A percentile compares a stretch with the other conserved stretches of the same genome.
Evolutionary conservation across 2,888 invertebrate species (phyloP).

Genomic region (Acleris cristana): DNA sequence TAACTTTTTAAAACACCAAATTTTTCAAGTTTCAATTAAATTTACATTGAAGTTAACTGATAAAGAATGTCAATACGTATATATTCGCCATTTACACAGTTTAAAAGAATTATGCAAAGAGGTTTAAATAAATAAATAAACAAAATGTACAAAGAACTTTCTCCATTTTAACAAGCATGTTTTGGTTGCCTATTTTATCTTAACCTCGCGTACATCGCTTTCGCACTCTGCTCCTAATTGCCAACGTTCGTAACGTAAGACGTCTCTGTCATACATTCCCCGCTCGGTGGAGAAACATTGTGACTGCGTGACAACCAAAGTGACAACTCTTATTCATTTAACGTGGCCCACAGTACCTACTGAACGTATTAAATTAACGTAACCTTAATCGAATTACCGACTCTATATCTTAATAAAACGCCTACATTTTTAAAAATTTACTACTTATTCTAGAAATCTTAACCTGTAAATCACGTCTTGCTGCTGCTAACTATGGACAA

Average conservation of each 20-base stretch:
- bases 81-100: no score
- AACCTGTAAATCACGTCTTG: not conserved
- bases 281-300: conserved; percentile 10
- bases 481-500: not conserved
- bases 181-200: conserved; percentile 6
- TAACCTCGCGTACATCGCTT: not conserved
- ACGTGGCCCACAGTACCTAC: not conserved
- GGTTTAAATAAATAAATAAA: not conserved
- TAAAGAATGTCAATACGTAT: no score
- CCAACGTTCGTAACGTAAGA: conserved; percentile 17
- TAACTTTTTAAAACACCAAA: no score
- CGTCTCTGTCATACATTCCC: conserved; percentile 17
- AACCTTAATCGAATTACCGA: no score
- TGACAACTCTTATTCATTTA: not conserved
- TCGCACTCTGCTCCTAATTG: conserved; percentile 16
- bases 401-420: no score
- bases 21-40: no score
- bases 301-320: not conserved
- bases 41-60: no score
- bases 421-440: no score
- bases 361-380: no score
- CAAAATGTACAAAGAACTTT: conserved; percentile 4
- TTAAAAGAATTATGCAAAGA: not conserved
- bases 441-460: not conserved
- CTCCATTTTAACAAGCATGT: not conserved